Conservation (phyloP, 2,888 invertebrate genomes). For the Julus scandinavius region DNA sequence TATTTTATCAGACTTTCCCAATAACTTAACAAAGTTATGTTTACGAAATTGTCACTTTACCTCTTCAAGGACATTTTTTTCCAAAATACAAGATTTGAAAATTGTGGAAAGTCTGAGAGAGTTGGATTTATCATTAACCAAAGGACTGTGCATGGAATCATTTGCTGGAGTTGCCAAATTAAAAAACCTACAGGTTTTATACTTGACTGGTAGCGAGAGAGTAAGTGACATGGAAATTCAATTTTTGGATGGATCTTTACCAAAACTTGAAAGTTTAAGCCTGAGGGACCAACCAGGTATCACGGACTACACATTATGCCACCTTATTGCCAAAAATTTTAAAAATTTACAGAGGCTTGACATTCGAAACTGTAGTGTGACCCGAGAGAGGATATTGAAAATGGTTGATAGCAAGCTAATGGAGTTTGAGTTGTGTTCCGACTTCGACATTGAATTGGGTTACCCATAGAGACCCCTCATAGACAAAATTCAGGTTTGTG, state of each 20-base stretch:
- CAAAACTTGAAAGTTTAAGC: conserved; percentile 11
- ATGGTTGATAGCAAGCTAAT: neutral
- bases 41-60: neutral
- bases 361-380: conserved; percentile 17
- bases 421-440: too few relatives aligned
- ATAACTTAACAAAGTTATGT: neutral
- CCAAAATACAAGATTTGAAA: neutral
- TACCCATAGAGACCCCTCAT: too few relatives aligned
- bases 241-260: neutral
- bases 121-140: conserved; percentile 12
- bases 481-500: too few relatives aligned
- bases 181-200: neutral
- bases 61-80: neutral
- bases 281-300: neutral
- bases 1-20: neutral
- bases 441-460: too few relatives aligned
- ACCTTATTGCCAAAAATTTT: neutral
- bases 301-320: neutral
- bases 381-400: neutral
- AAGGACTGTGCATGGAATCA: neutral
- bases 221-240: conserved; percentile 17
- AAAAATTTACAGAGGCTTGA: neutral
- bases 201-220: neutral
- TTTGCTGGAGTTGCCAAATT: neutral
- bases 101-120: neutral